phyloP scores from a whole-genome alignment of 2,888 invertebrate species.

The Rutpela maculata region DNA sequence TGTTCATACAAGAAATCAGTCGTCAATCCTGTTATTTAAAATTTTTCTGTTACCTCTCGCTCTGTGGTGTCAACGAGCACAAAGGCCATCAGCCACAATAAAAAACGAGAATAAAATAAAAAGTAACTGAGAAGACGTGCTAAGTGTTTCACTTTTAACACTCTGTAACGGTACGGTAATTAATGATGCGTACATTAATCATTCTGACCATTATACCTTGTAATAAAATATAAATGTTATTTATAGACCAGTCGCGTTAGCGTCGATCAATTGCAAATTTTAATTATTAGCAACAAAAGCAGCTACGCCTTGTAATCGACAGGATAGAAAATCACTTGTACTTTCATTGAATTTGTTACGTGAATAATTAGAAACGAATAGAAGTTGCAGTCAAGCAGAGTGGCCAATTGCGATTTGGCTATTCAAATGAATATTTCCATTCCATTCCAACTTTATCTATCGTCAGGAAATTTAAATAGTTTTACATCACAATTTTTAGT shows the following conservation, averaged over 20 bases:
- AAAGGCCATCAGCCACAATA: constrained; percentile 3
- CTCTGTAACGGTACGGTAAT: background rate
- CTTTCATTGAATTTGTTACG: background rate
- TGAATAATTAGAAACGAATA: too few relatives aligned
- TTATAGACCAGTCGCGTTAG: background rate
- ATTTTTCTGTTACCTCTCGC: background rate
- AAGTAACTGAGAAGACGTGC: constrained; percentile 9
- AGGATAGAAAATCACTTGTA: background rate
- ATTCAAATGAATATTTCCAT: too few relatives aligned
- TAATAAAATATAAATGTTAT: constrained; percentile 6
- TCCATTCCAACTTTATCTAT: too few relatives aligned
- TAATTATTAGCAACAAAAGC: background rate
- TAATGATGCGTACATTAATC: constrained; percentile 9
- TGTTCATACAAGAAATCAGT: background rate
- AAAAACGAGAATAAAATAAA: constrained; percentile 3
- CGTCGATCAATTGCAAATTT: background rate
- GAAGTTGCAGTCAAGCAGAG: too few relatives aligned
- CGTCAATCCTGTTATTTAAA: background rate
- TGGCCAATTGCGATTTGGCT: too few relatives aligned
- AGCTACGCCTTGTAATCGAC: background rate
- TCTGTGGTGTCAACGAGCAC: background rate
- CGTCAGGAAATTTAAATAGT: too few relatives aligned
- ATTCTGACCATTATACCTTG: background rate
- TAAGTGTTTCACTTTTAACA: constrained; percentile 13
- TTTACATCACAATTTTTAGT: too few relatives aligned